A percentile compares a stretch with the other conserved stretches of the same genome.
Evolutionary conservation across 2,888 invertebrate species (phyloP).

Genomic region (Stenotaenia linearis): DNA sequence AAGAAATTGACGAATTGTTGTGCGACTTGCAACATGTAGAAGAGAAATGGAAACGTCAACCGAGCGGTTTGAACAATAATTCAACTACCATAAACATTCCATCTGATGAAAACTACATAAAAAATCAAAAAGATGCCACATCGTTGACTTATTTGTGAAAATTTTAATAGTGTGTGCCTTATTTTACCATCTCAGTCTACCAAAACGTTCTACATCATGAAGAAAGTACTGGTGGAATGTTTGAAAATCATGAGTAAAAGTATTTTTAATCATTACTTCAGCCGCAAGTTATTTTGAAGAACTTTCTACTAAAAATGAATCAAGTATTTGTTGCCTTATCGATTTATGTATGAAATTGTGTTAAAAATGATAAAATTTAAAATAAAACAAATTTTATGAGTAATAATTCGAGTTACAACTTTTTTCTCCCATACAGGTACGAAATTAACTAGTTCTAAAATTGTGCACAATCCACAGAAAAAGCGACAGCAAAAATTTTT

Average conservation of each 20-base stretch:
- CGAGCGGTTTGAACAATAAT: background rate
- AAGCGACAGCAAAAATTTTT: background rate
- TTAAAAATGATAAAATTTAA: background rate
- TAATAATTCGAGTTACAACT: background rate
- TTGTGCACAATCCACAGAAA: background rate
- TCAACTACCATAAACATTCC: background rate
- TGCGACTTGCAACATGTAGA: background rate
- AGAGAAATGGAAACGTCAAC: background rate
- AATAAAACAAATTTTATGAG: background rate
- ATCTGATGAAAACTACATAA: background rate
- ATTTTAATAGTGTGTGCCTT: background rate
- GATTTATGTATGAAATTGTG: background rate
- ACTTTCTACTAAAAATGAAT: too few relatives aligned
- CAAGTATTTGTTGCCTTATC: too few relatives aligned
- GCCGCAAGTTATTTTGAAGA: too few relatives aligned
- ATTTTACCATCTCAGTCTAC: background rate
- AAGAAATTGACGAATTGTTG: constrained; percentile 27
- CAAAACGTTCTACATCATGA: background rate
- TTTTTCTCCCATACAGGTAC: background rate
- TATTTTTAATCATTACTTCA: too few relatives aligned
- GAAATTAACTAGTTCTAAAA: background rate
- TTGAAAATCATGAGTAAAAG: too few relatives aligned
- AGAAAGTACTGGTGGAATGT: too few relatives aligned
- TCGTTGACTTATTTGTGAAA: background rate
- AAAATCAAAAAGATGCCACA: background rate